A percentile compares a stretch with the other conserved stretches of the same genome.
Conservation (phyloP, 2,888 invertebrate species). For the Orthosia incerta region DNA sequence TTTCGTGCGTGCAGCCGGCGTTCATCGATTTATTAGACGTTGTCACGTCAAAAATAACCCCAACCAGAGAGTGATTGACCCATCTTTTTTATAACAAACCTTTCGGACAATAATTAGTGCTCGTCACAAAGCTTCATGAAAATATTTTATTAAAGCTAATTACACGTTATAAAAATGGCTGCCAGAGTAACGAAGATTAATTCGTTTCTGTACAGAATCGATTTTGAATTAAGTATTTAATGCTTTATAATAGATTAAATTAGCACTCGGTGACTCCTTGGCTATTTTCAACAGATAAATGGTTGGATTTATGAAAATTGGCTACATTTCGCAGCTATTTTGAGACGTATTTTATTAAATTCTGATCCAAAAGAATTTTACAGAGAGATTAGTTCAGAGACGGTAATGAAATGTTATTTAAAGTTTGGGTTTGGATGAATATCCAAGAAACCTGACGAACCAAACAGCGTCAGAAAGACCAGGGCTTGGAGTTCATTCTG, state of each 20-base stretch:
- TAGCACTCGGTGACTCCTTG: constrained; percentile 31
- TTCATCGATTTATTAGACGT: no score
- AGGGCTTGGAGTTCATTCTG: not conserved
- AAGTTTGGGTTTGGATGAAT: not conserved
- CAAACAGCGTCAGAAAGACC: not conserved
- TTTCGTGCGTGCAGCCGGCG: no score
- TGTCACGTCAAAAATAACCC: no score
- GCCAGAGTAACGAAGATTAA: constrained; percentile 75
- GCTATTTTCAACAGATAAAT: constrained; percentile 29
- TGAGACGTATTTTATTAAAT: not conserved
- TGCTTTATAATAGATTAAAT: constrained; percentile 50
- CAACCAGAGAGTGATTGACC: not conserved
- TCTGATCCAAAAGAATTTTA: not conserved
- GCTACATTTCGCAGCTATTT: not conserved
- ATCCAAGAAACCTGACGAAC: not conserved
- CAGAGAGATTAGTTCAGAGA: no score
- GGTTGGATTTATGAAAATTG: not conserved
- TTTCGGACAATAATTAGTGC: constrained; percentile 43
- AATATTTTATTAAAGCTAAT: constrained; percentile 46
- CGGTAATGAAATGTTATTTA: not conserved
- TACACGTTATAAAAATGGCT: constrained; percentile 62
- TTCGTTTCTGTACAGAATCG: constrained; percentile 74
- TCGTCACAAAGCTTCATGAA: constrained; percentile 37
- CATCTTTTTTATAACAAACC: constrained; percentile 26
- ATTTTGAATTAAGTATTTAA: constrained; percentile 75